These are phyloP conservation scores for Enoplosus armatus DNA, from an alignment of 2,797 vertebrate species.

Conservation along the genomic window DNA sequence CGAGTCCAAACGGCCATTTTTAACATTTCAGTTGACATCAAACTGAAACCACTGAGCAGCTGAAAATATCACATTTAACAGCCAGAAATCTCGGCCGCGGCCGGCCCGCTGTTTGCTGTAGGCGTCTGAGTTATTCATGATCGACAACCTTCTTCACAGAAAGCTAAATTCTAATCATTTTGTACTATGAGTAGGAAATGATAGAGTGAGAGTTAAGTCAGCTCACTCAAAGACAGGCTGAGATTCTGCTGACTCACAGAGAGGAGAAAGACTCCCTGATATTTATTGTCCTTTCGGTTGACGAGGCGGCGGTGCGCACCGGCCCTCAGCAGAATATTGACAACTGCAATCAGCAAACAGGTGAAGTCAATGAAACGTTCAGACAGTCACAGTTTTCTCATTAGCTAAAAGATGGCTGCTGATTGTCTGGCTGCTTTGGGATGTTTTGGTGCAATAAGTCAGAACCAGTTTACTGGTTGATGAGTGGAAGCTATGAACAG, in stretches of 20 bases:
- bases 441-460: conserved; percentile 11
- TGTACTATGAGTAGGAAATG: too few species aligned
- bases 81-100: too few species aligned
- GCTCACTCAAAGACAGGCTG: not conserved
- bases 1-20: not conserved
- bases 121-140: not conserved
- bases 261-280: not conserved
- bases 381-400: conserved; percentile 15
- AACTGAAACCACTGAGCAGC: too few species aligned
- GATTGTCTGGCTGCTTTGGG: conserved; percentile 22
- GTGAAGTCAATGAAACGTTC: conserved; percentile 39
- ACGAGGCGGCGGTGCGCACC: not conserved
- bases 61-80: too few species aligned
- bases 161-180: too few species aligned
- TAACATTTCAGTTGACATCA: not conserved
- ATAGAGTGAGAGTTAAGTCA: not conserved
- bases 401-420: conserved; percentile 17
- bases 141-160: not conserved
- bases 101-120: too few species aligned
- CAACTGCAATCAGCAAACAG: conserved; percentile 2
- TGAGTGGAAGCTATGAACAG: not conserved
- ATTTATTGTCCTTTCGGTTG: not conserved
- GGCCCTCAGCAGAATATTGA: conserved; percentile 28
- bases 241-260: not conserved
- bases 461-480: not conserved